These are phyloP conservation scores for Micronycteris hirsuta DNA, from an alignment of 2,113 vertebrate genomes.

Conservation along the genomic window DNA sequence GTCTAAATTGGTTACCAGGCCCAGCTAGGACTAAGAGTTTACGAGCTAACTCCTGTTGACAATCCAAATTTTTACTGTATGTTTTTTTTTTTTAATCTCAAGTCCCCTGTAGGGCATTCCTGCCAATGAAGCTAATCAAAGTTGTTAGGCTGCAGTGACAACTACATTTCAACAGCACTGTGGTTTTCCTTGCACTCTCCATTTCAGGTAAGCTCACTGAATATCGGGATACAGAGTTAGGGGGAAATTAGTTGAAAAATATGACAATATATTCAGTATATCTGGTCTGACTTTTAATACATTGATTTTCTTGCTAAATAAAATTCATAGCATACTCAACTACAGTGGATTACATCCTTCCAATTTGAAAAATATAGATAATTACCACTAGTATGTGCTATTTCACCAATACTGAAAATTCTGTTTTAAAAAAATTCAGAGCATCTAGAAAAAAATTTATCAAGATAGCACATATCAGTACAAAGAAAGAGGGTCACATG, in stretches of 20 bases:
- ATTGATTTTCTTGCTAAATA: neutral
- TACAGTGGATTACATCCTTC: neutral
- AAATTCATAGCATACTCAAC: neutral
- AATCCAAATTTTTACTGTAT: constrained; percentile 11
- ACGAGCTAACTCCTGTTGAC: neutral
- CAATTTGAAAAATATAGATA: neutral
- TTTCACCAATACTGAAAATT: constrained; percentile 14
- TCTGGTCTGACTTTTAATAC: neutral
- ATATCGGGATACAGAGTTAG: neutral
- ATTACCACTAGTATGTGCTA: neutral
- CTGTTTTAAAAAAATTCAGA: neutral
- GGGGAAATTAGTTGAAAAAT: neutral
- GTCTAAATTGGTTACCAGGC: constrained; percentile 29
- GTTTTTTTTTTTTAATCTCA: neutral
- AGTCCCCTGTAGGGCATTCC: neutral
- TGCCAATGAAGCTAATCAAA: constrained; percentile 36
- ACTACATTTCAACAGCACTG: neutral
- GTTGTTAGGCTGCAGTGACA: neutral
- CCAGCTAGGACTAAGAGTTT: neutral
- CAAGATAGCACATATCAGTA: neutral
- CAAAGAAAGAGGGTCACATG: neutral
- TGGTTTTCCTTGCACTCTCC: neutral
- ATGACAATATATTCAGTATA: neutral
- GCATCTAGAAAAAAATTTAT: neutral
- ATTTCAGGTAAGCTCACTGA: neutral